Base-by-base conservation (phyloP, 2,797 vertebrate species). In the Babyrousa celebensis region DNA sequence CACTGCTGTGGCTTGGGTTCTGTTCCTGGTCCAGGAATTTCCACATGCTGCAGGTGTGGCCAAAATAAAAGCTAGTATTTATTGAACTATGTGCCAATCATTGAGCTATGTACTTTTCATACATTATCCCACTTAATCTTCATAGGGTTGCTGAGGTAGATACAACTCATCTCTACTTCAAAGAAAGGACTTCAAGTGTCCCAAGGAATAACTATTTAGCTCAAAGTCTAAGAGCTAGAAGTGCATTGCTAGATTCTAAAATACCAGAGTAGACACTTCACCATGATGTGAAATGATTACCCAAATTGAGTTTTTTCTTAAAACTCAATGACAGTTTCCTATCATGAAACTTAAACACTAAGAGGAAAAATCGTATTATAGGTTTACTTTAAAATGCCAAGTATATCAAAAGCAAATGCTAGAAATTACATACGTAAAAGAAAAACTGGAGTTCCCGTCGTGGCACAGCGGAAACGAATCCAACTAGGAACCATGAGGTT, bases 221-320 rank as follows among this genome's bases (percentile, higher is more conserved):
- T 62, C 86, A 91, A 88, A 12, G n/a, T 88, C 82, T 94, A 91
- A 82, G 48, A 86, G 20, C n/a, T 52, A 63, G 32, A 68, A 54
- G 43, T 48, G 43, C 85, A 63, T 91, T 91, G 88, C 74, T 83
- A 93, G 25, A 89, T 70, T 92, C 79, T 92, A 89, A 91, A 92
- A 68, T 58, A 74, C 18, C 48, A 95, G 16, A 5, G 67, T 23
- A 85, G 56, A 93, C 20, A 88, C 14, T 10, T 72, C 32, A 71
- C 14, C 25, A 87, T 54, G 65, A 70, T 58, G 16, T 52, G 23
- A 83, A 36, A 96, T 80, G 72, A 90, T 77, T 15, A 93, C 17
- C 14, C 54, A 18, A 36, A 43, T 52, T 6, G 11, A 86, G 63
- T 85, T 91, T 89, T 68, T 71, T 58, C 52, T 52, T 71, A 68